Evolutionary conservation across 2,797 vertebrate genomes (phyloP), one percentile per base, ranked within the genome.

Genomic region (Calcarius lapponicus): DNA sequence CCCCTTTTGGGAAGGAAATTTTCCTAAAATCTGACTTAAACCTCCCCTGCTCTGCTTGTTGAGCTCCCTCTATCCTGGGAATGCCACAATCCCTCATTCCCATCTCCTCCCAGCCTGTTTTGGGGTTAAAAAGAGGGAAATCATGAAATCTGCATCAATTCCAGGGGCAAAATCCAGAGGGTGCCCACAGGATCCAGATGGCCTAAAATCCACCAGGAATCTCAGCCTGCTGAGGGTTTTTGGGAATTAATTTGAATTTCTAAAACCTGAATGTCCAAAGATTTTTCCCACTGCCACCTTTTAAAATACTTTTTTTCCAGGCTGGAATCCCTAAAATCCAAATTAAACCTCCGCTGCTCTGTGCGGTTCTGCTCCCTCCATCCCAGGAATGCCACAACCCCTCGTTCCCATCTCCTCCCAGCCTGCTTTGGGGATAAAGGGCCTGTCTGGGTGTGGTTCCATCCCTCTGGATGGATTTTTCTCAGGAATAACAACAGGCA

Each of bases 31-130:
- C 67, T 53, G 12, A 2, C 4, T 32, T 8, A 2, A 58, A 6
- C 5, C 32, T 34, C 6, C 4, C 12, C 67, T 11, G 29, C 56
- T 40, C 61, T 4, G 31, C 26, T 43, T 1, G 1, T 0, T 64
- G 48, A 4, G 11, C 16, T 34, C 48, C 11, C 38, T 21, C 3
- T 4, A 0, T 3, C 34, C 7, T 1, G 0, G 10, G 32, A 56
- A 28, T 32, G 29, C 38, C 50, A 4, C 29, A 2, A 12, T 12
- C 25, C 54, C 38, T 5, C 24, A 2, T 25, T 50, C 26, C 34
- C 47, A 14, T 7, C 50, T 43, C 18, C 22, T 20, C 2, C 0
- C 42, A 42, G 38, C 19, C 11, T 8, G 1, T 6, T 40, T 14
- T 4, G 13, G n/a, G 45, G 31, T 12, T 17, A 12, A 16, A 29